Conservation (phyloP, 2,113 vertebrate genomes). For the Acrocephalus arundinaceus region DNA sequence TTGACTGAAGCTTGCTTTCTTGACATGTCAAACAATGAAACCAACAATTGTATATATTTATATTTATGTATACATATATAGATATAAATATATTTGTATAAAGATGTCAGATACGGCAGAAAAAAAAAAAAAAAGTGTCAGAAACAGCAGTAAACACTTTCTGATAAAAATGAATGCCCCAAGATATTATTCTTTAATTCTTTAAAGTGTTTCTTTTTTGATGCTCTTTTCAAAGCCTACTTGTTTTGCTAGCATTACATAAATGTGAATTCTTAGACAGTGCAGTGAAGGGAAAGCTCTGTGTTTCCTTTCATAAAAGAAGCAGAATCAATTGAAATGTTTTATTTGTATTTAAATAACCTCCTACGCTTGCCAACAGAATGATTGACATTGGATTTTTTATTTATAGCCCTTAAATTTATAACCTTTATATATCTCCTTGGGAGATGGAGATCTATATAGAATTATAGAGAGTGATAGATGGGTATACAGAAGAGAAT, state of each 20-base stretch:
- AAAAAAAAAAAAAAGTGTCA: background rate
- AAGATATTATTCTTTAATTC: background rate
- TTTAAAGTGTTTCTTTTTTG: background rate
- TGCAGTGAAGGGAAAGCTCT: background rate
- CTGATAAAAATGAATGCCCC: background rate
- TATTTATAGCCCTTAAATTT: background rate
- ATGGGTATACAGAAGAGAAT: background rate
- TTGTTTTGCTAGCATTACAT: background rate
- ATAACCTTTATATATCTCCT: background rate
- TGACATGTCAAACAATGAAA: background rate
- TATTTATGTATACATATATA: background rate
- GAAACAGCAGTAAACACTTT: background rate
- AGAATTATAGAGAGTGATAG: background rate
- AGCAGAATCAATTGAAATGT: background rate
- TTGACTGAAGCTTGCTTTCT: background rate
- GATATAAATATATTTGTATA: background rate
- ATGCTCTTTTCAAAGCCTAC: background rate
- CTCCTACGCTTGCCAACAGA: background rate
- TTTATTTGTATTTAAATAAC: slow-evolving; percentile 7
- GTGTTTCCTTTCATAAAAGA: background rate
- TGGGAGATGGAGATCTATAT: background rate
- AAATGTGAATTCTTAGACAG: background rate
- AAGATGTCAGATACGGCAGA: background rate
- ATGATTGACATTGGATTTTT: background rate
- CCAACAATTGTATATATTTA: background rate